Conservation (phyloP, 2,888 invertebrate genomes). For the Drosophila picticornis region DNA sequence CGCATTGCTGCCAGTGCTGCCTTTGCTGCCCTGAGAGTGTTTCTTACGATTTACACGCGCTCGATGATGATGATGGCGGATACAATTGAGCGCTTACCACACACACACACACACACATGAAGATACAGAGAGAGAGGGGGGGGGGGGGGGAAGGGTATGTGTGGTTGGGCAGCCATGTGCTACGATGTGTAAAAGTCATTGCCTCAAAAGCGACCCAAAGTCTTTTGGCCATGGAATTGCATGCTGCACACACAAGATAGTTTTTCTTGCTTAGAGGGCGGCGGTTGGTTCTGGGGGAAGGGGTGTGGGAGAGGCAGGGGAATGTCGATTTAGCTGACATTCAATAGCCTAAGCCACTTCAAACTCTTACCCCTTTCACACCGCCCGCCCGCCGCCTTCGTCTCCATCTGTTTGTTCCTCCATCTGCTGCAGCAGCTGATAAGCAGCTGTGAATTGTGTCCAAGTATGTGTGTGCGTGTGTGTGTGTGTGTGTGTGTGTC, state of each 20-base stretch:
- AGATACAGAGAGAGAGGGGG: background rate
- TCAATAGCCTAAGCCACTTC: constrained; percentile 27
- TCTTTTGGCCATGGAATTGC: constrained; percentile 68
- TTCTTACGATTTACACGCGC: constrained; percentile 70
- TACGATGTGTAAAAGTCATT: constrained; percentile 79
- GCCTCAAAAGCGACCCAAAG: constrained; percentile 67
- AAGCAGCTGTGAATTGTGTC: constrained; percentile 14
- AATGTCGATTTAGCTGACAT: constrained; percentile 8
- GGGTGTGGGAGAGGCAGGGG: background rate
- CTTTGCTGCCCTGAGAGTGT: constrained; percentile 26
- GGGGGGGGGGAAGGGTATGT: constrained; percentile 1
- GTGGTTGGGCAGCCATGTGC: constrained; percentile 66
- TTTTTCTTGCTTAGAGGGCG: background rate
- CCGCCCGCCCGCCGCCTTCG: background rate
- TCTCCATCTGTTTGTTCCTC: background rate
- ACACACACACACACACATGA: background rate
- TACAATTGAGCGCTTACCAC: constrained; percentile 68
- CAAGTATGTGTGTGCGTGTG: background rate
- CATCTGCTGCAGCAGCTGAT: constrained; percentile 23
- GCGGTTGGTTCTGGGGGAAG: background rate
- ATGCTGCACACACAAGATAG: constrained; percentile 18
- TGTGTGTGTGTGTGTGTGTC: constrained; percentile 4
- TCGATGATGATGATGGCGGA: constrained; percentile 52
- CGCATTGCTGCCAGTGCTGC: constrained; percentile 13
- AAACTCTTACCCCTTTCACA: background rate